Evolutionary conservation across 2,797 vertebrate species (phyloP).

Genomic region (Harpagifer antarcticus): DNA sequence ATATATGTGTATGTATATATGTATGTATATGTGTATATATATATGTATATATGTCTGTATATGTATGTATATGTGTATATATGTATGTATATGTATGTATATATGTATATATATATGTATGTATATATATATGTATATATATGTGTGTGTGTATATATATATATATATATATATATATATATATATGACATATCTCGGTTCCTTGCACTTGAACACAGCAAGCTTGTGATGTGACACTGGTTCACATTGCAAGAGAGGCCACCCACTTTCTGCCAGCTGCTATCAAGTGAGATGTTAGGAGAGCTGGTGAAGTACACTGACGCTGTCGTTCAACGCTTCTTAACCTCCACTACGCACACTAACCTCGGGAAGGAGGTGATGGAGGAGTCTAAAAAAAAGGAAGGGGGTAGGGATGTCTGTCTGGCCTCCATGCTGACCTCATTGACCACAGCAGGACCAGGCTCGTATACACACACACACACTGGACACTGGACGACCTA

Average conservation of each 20-base stretch:
- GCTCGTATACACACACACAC: conserved; percentile 17
- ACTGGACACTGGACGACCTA: conserved; percentile 42
- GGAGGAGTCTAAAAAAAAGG: conserved; percentile 26
- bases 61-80: no score
- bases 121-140: no score
- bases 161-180: no score
- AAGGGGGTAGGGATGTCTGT: conserved; percentile 62
- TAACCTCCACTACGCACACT: conserved; percentile 26
- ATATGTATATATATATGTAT: no score
- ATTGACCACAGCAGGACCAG: conserved; percentile 69
- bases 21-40: no score
- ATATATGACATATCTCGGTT: background rate
- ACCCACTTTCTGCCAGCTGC: conserved; percentile 18
- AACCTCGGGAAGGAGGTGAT: conserved; percentile 37
- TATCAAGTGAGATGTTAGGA: conserved; percentile 9
- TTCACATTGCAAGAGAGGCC: background rate
- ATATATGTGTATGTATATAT: no score
- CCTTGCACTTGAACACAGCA: background rate
- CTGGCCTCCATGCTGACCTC: conserved; percentile 78
- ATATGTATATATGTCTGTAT: no score
- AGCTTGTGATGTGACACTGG: background rate
- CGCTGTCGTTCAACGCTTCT: conserved; percentile 9
- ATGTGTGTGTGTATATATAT: no score
- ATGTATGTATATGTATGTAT: no score
- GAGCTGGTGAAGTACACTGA: conserved; percentile 19